These are phyloP conservation scores for Puffinus mauretanicus DNA, from an alignment of 2,113 vertebrate species.

Conservation along the genomic window DNA sequence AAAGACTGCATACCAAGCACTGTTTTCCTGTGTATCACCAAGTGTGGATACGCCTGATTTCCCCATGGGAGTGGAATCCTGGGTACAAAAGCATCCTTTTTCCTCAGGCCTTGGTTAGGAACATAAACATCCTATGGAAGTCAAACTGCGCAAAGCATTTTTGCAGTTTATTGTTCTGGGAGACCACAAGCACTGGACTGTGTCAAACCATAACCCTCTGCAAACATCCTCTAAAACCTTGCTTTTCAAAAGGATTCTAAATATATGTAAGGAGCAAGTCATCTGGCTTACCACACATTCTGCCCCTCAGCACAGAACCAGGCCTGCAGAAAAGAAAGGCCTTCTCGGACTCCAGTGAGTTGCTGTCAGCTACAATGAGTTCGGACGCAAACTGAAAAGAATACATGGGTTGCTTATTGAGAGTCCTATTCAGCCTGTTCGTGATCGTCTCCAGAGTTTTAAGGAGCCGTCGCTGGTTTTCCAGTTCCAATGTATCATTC, in stretches of 20 bases:
- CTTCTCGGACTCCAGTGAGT: constrained; percentile 87
- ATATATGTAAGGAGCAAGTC: neutral
- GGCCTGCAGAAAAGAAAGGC: constrained; percentile 91
- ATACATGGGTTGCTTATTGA: constrained; percentile 88
- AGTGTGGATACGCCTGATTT: neutral
- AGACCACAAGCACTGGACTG: neutral
- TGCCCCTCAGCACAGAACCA: constrained; percentile 90
- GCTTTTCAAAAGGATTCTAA: neutral
- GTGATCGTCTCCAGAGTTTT: constrained; percentile 89
- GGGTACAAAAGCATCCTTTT: neutral
- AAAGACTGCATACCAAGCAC: neutral
- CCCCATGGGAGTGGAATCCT: neutral
- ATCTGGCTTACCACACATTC: constrained; percentile 91
- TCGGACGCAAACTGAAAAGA: constrained; percentile 89
- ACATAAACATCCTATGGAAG: constrained; percentile 23
- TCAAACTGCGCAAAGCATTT: constrained; percentile 2
- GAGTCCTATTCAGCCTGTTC: constrained; percentile 88
- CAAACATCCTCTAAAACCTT: neutral
- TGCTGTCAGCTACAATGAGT: constrained; percentile 89
- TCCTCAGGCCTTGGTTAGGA: neutral
- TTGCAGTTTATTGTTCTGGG: constrained; percentile 24
- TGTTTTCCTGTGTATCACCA: neutral
- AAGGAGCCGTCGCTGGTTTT: constrained; percentile 91
- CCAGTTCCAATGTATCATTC: constrained; percentile 90
- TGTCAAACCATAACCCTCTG: neutral